Base-by-base conservation (phyloP, 2,113 vertebrate genomes). In the Pagrus major region DNA sequence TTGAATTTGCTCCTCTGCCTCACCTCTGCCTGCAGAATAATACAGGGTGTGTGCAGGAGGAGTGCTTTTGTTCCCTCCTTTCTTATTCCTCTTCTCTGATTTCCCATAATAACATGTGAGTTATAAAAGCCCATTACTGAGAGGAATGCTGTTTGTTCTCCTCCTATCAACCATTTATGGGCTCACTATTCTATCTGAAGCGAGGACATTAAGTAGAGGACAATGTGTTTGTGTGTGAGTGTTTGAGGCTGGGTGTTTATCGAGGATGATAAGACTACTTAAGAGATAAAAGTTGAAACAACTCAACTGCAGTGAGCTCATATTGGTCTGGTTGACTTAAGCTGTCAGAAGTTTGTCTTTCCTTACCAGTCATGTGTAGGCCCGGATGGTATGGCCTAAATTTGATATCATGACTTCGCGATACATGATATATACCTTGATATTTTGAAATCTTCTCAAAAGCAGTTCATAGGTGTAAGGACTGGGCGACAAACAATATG, bases 11-110 rank as follows among this genome's bases (percentile, higher is more conserved):
- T 21, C 41, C 12, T 27, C 4, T 41, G 3, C 44, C 25, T 0
- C 29, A 4, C 31, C 51, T 55, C 25, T 9, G 6, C 59, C 31
- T 84, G 69, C 25, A 44, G 23, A 65, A 44, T 65, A 66, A 74
- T 56, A 27, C 54, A 56, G 46, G 59, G 35, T 33, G 59, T 64
- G 65, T 70, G 37, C 35, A 18, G 9, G 37, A 39, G 2, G 7
- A 41, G 18, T 29, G 14, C 68, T 6, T 58, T 72, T 74, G 31
- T 65, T 58, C 42, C 21, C 15, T 58, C 27, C 42, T 54, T 41
- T 55, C 12, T 31, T 42, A 29, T 51, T 5, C n/a, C 27, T 7
- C n/a, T 14, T 42, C 35, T 63, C 1, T 31, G 46, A 72, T 35
- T 72, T 68, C 18, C 29, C 9, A 15, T 35, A 20, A 58, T 61